Evolutionary conservation across 2,888 invertebrate species (phyloP), one percentile per base, ranked within the genome.

Genomic region (Mongoloraphidia duomilia): DNA sequence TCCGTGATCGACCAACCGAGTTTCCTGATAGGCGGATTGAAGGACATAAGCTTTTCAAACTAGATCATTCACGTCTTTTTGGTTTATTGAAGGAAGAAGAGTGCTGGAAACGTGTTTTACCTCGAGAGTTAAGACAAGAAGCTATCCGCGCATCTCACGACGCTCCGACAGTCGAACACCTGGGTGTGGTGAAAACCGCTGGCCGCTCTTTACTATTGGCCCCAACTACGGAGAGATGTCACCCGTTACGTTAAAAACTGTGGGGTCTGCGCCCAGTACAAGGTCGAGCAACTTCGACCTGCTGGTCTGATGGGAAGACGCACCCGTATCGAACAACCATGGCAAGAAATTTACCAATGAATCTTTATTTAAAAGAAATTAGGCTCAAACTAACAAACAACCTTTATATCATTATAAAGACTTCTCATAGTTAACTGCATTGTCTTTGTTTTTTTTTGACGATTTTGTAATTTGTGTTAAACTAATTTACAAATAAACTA

Each of bases 181-280:
- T 54, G 3, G 55, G 57, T 0, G 46, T 51, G 1, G 48, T 52
- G 2, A 57, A 56, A 34, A 56, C 57, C 0, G 54, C 34, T 53
- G 9, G 12, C 44, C 1, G 3, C 45, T n/a, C 33, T 34, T 9
- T 58, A 52, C 37, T 60, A 52, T 41, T 59, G 58, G 60, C 58
- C 59, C 3, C 35, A 50, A 9, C 55, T 57, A 53, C 41, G 45
- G 26, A 8, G 40, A 4, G 56, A 57, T 34, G 41, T 57, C 1
- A 50, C 49, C 1, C 42, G 38, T 0, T 57, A 50, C 34, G 56
- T 59, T 0, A 17, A 48, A 2, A 34, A 12, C 6, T 59, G 58
- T 37, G 10, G 34, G 10, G 43, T 43, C 1, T 59, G 36, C 6
- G 11, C 14, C 9, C 33, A 17, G 9, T 12, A 43, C 26, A 43